Percentiles rank a stretch among this genome's conserved stretches.
Evolutionary conservation across 2,888 invertebrate genomes (phyloP).

Genomic region (Agriopis aurantiaria): DNA sequence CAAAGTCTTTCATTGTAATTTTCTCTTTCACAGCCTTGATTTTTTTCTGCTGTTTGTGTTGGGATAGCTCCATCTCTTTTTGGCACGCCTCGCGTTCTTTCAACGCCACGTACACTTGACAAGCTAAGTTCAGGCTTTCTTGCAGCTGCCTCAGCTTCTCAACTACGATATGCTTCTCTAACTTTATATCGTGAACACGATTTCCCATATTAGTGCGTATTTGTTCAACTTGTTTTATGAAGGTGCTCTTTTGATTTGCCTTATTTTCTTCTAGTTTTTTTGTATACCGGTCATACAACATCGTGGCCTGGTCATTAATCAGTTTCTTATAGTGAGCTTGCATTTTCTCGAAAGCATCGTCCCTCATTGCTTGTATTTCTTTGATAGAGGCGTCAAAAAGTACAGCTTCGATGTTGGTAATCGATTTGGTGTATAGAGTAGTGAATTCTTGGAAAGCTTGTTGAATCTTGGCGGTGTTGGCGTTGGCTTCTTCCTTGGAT

Average conservation of each 20-base stretch:
- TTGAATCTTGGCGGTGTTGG: constrained; percentile 63
- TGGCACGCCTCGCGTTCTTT: constrained; percentile 72
- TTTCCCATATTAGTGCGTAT: constrained; percentile 49
- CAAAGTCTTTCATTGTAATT: constrained; percentile 62
- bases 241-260: constrained; percentile 59
- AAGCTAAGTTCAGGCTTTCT: constrained; percentile 76
- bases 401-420: constrained; percentile 66
- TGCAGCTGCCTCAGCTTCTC: constrained; percentile 69
- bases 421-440: constrained; percentile 60
- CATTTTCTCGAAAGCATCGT: constrained; percentile 63
- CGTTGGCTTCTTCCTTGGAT: constrained; percentile 51
- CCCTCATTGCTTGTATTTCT: constrained; percentile 61
- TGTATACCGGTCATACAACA: constrained; percentile 64
- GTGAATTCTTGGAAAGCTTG: constrained; percentile 66
- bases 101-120: constrained; percentile 77
- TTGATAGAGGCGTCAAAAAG: constrained; percentile 63
- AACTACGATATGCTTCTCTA: constrained; percentile 73
- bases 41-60: constrained; percentile 66
- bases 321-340: constrained; percentile 55
- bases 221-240: constrained; percentile 60
- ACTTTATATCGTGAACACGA: constrained; percentile 69
- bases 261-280: constrained; percentile 62
- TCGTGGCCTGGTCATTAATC: constrained; percentile 66
- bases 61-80: constrained; percentile 59
- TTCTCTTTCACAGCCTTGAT: constrained; percentile 58